Evolutionary conservation across 2,113 vertebrate genomes (phyloP).

Genomic region (Corapipo altera): DNA sequence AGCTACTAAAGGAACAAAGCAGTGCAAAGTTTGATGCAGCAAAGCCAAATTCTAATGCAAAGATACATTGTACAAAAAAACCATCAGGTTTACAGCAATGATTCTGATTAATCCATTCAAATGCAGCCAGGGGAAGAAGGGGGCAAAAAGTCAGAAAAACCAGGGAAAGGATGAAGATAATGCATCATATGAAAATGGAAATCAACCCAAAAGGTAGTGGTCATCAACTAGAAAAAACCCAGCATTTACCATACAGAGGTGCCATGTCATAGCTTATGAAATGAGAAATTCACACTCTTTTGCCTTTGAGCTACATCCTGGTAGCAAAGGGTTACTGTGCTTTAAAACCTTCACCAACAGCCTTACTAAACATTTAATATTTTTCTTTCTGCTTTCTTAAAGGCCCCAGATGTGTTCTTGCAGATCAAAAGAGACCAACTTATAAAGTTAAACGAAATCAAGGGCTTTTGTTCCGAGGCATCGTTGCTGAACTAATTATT

Average conservation of each 20-base stretch:
- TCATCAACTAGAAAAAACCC: background rate
- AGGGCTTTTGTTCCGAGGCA: constrained; percentile 82
- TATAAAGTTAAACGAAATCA: constrained; percentile 81
- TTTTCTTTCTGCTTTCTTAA: constrained; percentile 81
- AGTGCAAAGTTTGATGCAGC: background rate
- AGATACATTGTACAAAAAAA: background rate
- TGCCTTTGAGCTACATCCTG: background rate
- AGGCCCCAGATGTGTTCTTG: constrained; percentile 81
- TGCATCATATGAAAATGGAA: background rate
- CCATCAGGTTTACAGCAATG: background rate
- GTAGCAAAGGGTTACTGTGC: constrained; percentile 76
- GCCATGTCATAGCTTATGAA: background rate
- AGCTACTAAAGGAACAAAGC: background rate
- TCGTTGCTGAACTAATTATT: constrained; percentile 84
- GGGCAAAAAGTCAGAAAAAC: background rate
- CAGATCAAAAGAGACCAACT: constrained; percentile 81
- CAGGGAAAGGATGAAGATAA: background rate
- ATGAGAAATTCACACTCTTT: background rate
- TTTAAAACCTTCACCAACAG: constrained; percentile 61
- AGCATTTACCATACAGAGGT: background rate
- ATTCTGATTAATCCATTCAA: background rate
- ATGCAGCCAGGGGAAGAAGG: background rate
- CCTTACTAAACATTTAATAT: constrained; percentile 73
- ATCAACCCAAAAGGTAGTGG: background rate
- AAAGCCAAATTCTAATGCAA: background rate